Conservation (phyloP, 2,797 vertebrate species). For the Sebastes taczanowskii region DNA sequence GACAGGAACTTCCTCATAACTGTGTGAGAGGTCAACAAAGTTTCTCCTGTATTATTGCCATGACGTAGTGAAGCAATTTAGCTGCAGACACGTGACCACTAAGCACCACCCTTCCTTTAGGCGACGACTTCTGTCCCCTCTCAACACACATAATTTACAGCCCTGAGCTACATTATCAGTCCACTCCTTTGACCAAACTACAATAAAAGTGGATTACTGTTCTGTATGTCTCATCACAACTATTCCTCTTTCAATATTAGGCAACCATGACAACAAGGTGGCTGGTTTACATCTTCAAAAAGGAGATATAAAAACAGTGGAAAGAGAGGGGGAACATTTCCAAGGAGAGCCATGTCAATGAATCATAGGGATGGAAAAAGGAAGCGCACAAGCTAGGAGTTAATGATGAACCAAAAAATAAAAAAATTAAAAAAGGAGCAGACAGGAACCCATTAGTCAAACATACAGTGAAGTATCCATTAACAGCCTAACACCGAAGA, state of each 20-base stretch:
- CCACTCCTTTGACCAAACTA: not conserved
- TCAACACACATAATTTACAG: not conserved
- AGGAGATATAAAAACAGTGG: slow-evolving; percentile 18
- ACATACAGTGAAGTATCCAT: slow-evolving; percentile 16
- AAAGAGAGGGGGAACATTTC: slow-evolving; percentile 51
- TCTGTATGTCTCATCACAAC: not conserved
- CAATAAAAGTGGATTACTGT: not conserved
- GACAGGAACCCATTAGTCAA: slow-evolving; percentile 31
- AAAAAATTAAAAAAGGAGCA: not conserved
- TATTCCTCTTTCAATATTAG: not conserved
- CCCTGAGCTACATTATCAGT: not conserved
- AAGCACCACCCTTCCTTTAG: not conserved
- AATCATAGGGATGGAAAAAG: slow-evolving; percentile 76
- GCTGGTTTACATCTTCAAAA: slow-evolving; percentile 31
- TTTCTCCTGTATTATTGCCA: not conserved
- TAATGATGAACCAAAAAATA: slow-evolving; percentile 74
- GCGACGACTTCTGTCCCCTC: not conserved
- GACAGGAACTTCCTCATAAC: slow-evolving; percentile 41
- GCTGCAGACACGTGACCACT: slow-evolving; percentile 12
- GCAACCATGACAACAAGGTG: slow-evolving; percentile 4
- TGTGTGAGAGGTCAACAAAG: slow-evolving; percentile 15
- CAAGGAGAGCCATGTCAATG: slow-evolving; percentile 68
- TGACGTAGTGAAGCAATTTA: slow-evolving; percentile 23
- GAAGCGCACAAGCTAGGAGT: slow-evolving; percentile 61
- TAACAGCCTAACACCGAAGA: slow-evolving; percentile 5